Evolutionary conservation across 2,888 invertebrate species (phyloP).

Genomic region (Diaperis boleti): DNA sequence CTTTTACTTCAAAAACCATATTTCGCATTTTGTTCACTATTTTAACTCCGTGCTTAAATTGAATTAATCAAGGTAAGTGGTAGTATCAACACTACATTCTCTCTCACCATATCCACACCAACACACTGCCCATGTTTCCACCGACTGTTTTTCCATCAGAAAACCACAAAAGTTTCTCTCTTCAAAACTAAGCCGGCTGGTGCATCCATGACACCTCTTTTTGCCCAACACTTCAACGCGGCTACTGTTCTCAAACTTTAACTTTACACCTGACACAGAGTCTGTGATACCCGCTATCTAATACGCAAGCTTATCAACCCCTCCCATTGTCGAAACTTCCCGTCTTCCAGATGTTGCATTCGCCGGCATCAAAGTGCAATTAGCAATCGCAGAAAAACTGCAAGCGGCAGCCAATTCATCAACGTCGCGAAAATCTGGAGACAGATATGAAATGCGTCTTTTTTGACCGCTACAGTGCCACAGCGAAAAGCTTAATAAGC

Average conservation of each 20-base stretch:
- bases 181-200: background rate
- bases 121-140: constrained; percentile 36
- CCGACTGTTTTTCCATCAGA: constrained; percentile 20
- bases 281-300: constrained; percentile 38
- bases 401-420: constrained; percentile 14
- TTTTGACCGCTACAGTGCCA: too few species aligned
- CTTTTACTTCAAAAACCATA: too few species aligned
- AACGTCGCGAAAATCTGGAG: constrained; percentile 16
- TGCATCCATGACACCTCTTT: constrained; percentile 13
- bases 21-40: too few species aligned
- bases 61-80: too few species aligned
- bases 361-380: constrained; percentile 32
- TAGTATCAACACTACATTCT: background rate
- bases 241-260: constrained; percentile 48
- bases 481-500: too few species aligned
- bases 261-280: constrained; percentile 48
- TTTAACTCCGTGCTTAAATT: too few species aligned
- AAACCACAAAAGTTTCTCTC: constrained; percentile 12
- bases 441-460: background rate
- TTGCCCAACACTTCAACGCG: constrained; percentile 32
- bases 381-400: constrained; percentile 24
- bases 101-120: constrained; percentile 49
- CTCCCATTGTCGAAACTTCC: constrained; percentile 47
- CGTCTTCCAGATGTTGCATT: constrained; percentile 45
- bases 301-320: constrained; percentile 59